Percentiles rank a stretch among this genome's conserved stretches.
phyloP scores from a whole-genome alignment of 2,797 vertebrate species.

The Mormyrus hasselquistii region DNA sequence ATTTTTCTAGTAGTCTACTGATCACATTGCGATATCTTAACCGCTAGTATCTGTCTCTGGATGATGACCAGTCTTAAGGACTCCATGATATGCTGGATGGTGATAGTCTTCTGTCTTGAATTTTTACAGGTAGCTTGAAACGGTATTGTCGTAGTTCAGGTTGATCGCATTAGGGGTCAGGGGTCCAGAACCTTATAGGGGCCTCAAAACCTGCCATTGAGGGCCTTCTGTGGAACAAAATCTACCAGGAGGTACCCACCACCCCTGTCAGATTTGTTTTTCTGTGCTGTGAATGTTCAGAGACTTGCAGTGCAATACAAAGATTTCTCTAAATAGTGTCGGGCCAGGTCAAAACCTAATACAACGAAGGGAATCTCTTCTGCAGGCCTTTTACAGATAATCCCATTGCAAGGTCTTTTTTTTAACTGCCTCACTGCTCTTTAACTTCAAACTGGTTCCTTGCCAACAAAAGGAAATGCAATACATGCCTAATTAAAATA shows the following conservation, averaged over 20 bases:
- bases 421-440: not conserved
- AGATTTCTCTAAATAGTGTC: not conserved
- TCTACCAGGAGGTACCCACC: not conserved
- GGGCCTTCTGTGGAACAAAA: not conserved
- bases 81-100: not conserved
- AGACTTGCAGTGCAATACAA: not conserved
- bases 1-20: not conserved
- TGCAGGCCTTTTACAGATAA: not conserved
- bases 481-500: constrained; percentile 38
- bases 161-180: not conserved
- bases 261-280: not conserved
- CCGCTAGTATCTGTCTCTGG: not conserved
- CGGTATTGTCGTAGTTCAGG: not conserved
- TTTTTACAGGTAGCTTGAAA: not conserved
- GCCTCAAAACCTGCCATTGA: not conserved
- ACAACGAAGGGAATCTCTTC: not conserved
- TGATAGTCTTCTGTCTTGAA: not conserved
- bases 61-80: not conserved
- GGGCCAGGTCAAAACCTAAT: not conserved
- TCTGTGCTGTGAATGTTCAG: not conserved
- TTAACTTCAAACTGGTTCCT: not conserved
- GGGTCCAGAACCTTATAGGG: not conserved
- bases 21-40: not conserved
- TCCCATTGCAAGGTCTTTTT: not conserved
- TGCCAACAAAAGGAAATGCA: constrained; percentile 32